phyloP scores from a whole-genome alignment of 2,797 vertebrate genomes.

The Lepilemur ruficaudatus region DNA sequence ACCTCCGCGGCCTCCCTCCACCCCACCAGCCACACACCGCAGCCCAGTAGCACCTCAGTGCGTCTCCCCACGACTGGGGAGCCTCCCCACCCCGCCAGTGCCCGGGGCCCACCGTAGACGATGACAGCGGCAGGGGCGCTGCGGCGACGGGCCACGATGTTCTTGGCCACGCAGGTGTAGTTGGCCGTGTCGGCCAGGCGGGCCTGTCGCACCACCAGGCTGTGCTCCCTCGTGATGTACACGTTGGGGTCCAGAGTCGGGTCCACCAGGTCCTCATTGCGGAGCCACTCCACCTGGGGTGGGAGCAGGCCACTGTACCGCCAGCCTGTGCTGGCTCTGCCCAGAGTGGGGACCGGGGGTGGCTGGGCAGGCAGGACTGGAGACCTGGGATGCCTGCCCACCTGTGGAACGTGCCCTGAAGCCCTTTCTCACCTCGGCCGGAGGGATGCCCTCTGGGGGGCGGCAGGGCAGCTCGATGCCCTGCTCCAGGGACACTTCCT shows the following conservation, averaged over 20 bases:
- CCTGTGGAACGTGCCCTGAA: background rate
- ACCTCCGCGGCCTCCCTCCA: background rate
- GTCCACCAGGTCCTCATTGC: slow-evolving; percentile 95
- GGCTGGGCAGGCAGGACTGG: background rate
- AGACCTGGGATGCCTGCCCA: background rate
- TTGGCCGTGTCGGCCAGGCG: slow-evolving; percentile 97
- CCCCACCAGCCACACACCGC: background rate
- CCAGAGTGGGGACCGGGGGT: background rate
- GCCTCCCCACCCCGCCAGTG: background rate
- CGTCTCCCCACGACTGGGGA: background rate
- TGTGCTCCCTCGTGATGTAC: slow-evolving; percentile 95
- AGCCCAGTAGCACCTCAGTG: background rate
- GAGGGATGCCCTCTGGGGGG: slow-evolving; percentile 96
- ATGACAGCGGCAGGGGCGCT: slow-evolving; percentile 93
- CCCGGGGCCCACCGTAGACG: slow-evolving; percentile 90
- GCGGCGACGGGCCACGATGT: slow-evolving; percentile 97
- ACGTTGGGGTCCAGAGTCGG: slow-evolving; percentile 94
- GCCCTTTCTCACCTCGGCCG: slow-evolving; percentile 92
- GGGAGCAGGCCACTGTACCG: background rate
- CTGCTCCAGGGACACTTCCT: slow-evolving; percentile 96
- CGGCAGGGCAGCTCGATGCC: slow-evolving; percentile 95
- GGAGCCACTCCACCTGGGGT: slow-evolving; percentile 96
- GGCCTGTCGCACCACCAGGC: slow-evolving; percentile 96
- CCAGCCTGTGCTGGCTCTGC: background rate
- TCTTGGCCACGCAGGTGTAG: slow-evolving; percentile 99